phyloP scores from a whole-genome alignment of 1,140 invertebrate genomes.

The Drosophila kanapiae region DNA sequence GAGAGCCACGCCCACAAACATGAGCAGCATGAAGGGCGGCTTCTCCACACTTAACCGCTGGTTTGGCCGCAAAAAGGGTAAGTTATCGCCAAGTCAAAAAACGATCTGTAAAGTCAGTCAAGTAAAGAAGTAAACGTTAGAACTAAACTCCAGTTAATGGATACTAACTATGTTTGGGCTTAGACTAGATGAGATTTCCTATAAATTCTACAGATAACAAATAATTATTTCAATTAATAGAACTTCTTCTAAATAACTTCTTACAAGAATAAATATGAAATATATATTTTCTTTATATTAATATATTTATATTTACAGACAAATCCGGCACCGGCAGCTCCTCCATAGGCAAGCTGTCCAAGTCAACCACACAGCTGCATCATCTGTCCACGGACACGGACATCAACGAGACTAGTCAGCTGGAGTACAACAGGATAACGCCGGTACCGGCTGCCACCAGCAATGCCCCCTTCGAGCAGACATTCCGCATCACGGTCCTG shows the following conservation, averaged over 20 bases:
- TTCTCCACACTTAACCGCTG: slow-evolving; percentile 85
- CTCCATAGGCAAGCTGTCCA: slow-evolving; percentile 78
- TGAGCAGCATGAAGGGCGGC: slow-evolving; percentile 84
- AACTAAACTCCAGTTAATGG: background rate
- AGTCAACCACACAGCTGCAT: slow-evolving; percentile 82
- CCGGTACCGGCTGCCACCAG: slow-evolving; percentile 81
- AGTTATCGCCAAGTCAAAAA: slow-evolving; percentile 13
- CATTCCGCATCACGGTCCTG: slow-evolving; percentile 88
- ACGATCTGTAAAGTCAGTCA: background rate
- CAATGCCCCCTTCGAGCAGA: slow-evolving; percentile 85
- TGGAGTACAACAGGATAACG: slow-evolving; percentile 84
- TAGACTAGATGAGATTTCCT: too few relatives aligned
- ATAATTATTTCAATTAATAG: too few relatives aligned
- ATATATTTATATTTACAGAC: slow-evolving; percentile 18
- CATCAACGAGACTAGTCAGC: slow-evolving; percentile 83
- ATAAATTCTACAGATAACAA: too few relatives aligned
- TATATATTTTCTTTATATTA: background rate
- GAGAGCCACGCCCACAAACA: slow-evolving; percentile 63
- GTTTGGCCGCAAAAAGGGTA: slow-evolving; percentile 84
- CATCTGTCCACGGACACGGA: slow-evolving; percentile 70
- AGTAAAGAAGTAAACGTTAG: background rate
- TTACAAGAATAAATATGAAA: background rate
- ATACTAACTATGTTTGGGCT: background rate
- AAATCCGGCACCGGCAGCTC: slow-evolving; percentile 57
- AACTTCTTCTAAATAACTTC: too few relatives aligned